Base-by-base conservation (phyloP, 2,797 vertebrate genomes). In the Pipistrellus nathusii region DNA sequence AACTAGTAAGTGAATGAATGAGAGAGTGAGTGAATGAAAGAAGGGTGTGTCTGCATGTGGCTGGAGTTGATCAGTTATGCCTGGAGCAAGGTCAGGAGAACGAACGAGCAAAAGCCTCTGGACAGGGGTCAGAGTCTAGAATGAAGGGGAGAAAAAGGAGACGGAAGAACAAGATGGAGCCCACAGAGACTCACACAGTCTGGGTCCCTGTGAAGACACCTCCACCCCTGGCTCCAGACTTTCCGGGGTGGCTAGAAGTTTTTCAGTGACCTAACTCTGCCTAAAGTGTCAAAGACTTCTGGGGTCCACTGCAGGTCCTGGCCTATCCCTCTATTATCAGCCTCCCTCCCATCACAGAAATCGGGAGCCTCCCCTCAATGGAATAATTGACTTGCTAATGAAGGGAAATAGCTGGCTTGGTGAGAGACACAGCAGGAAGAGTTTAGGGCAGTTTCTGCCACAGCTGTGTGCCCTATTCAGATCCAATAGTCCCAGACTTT, bases 241-340 rank as follows among this genome's bases (percentile, higher is more conserved):
- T 51, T 73, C 41, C 11, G 6, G 57, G 41, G 57, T n/a, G 48
- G 66, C 44, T 51, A n/a, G n/a, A 46, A 69, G 23, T 46, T 51
- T 69, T 64, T 18, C 8, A 17, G 20, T 59, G 41, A 72, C 46
- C n/a, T 46, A 59, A 55, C 73, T 86, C 75, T 35, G 23, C 30
- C 69, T 44, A 4, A 35, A 59, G 35, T 57, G 71, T 71, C 53
- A 14, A 75, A 64, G 69, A 82, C 53, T 87, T 82, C 75, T 69
- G 21, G 38, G 55, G 25, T 20, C 55, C 25, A 10, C 6, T 48
- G 64, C 46, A 35, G 30, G 20, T 64, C 53, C 46, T 25, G 30
- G 71, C n/a, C 7, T 51, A 12, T 5, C 3, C 15, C 10, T n/a
- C 21, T 32, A 30, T 66, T 25, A 23, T 17, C 44, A 72, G 68